Evolutionary conservation across 1,140 invertebrate species (phyloP).

Genomic region (Aporrectodea caliginosa): DNA sequence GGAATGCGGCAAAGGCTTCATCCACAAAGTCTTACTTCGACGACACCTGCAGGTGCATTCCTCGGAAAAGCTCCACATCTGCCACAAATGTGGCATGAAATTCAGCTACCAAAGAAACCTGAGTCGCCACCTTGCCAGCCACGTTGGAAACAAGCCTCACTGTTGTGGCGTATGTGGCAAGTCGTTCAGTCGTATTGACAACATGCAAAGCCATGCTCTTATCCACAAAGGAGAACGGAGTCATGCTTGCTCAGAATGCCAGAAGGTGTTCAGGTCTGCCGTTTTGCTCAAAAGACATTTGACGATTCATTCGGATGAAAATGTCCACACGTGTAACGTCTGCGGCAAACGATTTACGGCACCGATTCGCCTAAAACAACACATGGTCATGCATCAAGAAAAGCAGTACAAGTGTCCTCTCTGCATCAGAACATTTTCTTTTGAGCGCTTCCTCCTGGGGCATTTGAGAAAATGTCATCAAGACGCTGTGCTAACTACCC

Average conservation of each 20-base stretch:
- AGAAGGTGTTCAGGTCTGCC: background rate
- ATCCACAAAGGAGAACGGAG: background rate
- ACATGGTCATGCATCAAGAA: background rate
- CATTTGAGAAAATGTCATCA: background rate
- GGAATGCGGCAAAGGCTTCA: background rate
- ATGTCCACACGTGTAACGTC: background rate
- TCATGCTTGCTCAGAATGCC: background rate
- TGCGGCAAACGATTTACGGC: background rate
- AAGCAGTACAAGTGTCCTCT: background rate
- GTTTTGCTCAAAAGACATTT: background rate
- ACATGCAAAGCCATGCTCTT: background rate
- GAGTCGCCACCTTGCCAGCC: background rate
- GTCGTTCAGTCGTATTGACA: background rate
- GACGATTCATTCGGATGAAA: background rate
- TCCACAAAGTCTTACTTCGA: background rate
- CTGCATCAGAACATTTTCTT: background rate
- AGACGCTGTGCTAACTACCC: background rate
- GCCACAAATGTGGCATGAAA: background rate
- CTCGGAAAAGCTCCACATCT: background rate
- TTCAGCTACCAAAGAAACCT: background rate
- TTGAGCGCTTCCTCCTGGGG: background rate
- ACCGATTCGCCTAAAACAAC: background rate
- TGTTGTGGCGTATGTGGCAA: background rate
- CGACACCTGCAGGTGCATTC: background rate
- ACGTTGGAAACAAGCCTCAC: background rate